A percentile compares a stretch with the other conserved stretches of the same genome.
Evolutionary conservation across 2,797 vertebrate genomes (phyloP).

Genomic region (Ctenosaura bakeri): DNA sequence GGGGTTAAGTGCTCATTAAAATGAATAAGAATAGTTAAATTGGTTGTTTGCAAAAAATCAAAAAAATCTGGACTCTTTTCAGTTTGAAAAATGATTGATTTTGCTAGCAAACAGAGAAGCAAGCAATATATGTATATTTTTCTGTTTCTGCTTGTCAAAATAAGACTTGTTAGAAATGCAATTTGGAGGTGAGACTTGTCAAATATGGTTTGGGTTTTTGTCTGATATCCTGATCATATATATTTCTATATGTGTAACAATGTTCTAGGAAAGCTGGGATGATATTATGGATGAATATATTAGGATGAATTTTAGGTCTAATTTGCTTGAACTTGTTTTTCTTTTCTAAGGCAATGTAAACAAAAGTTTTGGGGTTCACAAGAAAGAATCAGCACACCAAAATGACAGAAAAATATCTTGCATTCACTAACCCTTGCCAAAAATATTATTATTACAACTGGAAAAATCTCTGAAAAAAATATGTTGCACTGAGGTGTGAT

Average conservation of each 20-base stretch:
- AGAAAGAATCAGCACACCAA: too few relatives aligned
- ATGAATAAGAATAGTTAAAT: conserved; percentile 26
- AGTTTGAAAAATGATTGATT: conserved; percentile 33
- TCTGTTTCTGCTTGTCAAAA: conserved; percentile 5
- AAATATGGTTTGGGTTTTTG: not conserved
- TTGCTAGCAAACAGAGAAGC: not conserved
- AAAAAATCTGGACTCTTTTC: conserved; percentile 7
- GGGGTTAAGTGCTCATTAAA: conserved; percentile 43
- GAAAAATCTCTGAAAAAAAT: not conserved
- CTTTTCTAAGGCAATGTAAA: too few relatives aligned
- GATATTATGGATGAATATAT: not conserved
- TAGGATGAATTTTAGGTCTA: not conserved
- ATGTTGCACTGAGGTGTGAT: not conserved
- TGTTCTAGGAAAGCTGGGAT: not conserved
- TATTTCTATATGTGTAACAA: not conserved
- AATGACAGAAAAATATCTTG: too few relatives aligned
- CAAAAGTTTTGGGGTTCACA: too few relatives aligned
- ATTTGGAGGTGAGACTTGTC: not conserved
- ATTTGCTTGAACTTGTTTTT: too few relatives aligned
- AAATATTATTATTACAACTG: not conserved
- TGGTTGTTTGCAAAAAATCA: conserved; percentile 31
- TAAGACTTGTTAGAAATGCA: not conserved
- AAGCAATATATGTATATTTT: not conserved
- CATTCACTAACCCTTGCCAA: too few relatives aligned
- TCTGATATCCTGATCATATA: not conserved